Evolutionary conservation across 92 coral and sea anemone species (phyloP), one percentile per base, ranked within the genome.

Genomic region (Heteractis magnifica): DNA sequence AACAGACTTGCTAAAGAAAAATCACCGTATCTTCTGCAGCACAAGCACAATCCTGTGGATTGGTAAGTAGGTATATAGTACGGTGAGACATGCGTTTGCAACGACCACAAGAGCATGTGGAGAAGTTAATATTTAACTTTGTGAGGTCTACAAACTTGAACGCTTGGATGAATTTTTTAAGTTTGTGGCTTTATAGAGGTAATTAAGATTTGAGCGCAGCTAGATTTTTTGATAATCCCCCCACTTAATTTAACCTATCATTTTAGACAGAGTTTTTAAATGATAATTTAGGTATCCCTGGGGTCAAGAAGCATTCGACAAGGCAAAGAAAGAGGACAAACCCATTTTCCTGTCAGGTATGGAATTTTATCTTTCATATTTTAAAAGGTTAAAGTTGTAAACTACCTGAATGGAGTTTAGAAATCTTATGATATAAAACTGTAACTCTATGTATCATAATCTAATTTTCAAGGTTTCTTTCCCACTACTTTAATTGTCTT

Each of bases 231-330:
- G 9, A n/a, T n/a, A n/a, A n/a, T n/a, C n/a, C 58, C 56, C 56
- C 56, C 56, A 53, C 26, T 26, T 34, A 34, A 2, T 34, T 34
- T 34, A 34, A 34, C 44, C 44, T 34, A 34, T 34, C 44, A 34
- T 26, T 23, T 77, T 52, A 23, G 26, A 26, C 26, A 26, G 10
- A 18, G 41, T 19, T 12, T 10, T 34, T 34, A 34, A 79, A 50
- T 23, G 16, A 49, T 44, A n/a, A n/a, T 20, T 52, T 71, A 95
- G 99, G 99, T 96, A 87, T 81, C 98, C 99, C 1, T 96, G 99
- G 99, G 98, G 98, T 53, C 97, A 96, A 75, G 99, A 96, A 86
- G 99, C 99, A 72, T 96, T 96, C 90, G 94, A 92, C 68, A 96
- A 94, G 56, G 91, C 99, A 71, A 94, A 82, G 79, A 88, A 90